Evolutionary conservation across 92 coral and sea anemone species (phyloP).

Genomic region (Palythoa heliodiscus): DNA sequence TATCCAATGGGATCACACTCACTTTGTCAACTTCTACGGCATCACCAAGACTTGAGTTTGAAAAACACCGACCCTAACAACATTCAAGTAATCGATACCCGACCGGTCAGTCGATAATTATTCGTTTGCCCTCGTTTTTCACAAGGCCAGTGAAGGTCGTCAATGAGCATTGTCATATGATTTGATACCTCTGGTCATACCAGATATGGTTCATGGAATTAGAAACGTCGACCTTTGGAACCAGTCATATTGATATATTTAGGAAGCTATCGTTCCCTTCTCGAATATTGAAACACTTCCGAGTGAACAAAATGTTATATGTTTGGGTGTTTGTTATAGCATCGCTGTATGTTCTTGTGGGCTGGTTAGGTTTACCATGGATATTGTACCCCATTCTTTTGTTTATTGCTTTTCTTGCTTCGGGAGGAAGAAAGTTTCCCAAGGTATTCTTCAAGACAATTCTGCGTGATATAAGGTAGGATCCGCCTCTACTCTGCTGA

Average conservation of each 20-base stretch:
- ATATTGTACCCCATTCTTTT: slow-evolving; percentile 60
- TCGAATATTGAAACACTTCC: slow-evolving; percentile 55
- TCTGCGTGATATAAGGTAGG: slow-evolving; percentile 82
- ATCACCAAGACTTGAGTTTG: slow-evolving; percentile 42
- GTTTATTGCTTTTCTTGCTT: slow-evolving; percentile 74
- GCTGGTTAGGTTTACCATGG: slow-evolving; percentile 68
- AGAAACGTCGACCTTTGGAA: slow-evolving; percentile 42
- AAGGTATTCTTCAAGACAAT: slow-evolving; percentile 82
- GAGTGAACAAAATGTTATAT: slow-evolving; percentile 56
- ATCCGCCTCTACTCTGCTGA: not conserved
- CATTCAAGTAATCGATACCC: slow-evolving; percentile 40
- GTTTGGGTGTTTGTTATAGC: slow-evolving; percentile 50
- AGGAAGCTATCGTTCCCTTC: slow-evolving; percentile 52
- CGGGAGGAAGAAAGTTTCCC: slow-evolving; percentile 88
- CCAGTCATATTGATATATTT: slow-evolving; percentile 34
- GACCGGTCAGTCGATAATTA: slow-evolving; percentile 50
- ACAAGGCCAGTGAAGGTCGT: slow-evolving; percentile 15
- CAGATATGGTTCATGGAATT: slow-evolving; percentile 23
- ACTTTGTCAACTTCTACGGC: not conserved
- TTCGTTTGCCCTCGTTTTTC: slow-evolving; percentile 6
- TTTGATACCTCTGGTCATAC: not conserved
- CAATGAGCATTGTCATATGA: not conserved
- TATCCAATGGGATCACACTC: not conserved
- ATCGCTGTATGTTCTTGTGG: slow-evolving; percentile 43
- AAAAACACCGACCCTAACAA: slow-evolving; percentile 53